Evolutionary conservation across 1,140 invertebrate genomes (phyloP).

Genomic region (Megalonaias nervosa): DNA sequence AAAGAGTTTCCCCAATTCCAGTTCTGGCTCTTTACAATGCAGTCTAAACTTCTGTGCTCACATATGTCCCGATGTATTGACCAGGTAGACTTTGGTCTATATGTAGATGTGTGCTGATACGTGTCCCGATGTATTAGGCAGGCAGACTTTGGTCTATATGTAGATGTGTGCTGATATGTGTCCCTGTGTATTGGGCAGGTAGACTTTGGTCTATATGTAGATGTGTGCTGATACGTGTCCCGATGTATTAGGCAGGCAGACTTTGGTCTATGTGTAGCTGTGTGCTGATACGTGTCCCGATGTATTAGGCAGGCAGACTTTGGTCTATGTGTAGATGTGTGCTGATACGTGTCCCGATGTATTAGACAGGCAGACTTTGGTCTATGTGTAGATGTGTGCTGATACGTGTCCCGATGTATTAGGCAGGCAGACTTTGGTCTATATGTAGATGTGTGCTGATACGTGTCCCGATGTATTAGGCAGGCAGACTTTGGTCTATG

Average conservation of each 20-base stretch:
- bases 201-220: not conserved
- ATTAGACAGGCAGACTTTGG: too few relatives aligned
- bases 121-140: not conserved
- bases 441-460: not conserved
- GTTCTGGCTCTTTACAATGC: not conserved
- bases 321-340: not conserved
- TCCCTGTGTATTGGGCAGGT: too few relatives aligned
- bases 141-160: not conserved
- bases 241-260: too few relatives aligned
- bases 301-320: too few relatives aligned
- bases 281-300: not conserved
- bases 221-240: not conserved
- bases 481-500: too few relatives aligned
- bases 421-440: too few relatives aligned
- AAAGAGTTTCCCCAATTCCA: constrained; percentile 2
- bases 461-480: too few relatives aligned
- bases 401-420: too few relatives aligned
- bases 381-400: not conserved
- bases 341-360: too few relatives aligned
- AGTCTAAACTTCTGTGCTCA: not conserved
- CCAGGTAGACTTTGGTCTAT: not conserved
- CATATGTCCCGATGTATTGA: too few relatives aligned
- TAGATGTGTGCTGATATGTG: not conserved
- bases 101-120: not conserved
- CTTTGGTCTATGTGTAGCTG: not conserved